These are phyloP conservation scores for Cynocephalus volans DNA, from an alignment of 2,113 vertebrate genomes.

Conservation along the genomic window DNA sequence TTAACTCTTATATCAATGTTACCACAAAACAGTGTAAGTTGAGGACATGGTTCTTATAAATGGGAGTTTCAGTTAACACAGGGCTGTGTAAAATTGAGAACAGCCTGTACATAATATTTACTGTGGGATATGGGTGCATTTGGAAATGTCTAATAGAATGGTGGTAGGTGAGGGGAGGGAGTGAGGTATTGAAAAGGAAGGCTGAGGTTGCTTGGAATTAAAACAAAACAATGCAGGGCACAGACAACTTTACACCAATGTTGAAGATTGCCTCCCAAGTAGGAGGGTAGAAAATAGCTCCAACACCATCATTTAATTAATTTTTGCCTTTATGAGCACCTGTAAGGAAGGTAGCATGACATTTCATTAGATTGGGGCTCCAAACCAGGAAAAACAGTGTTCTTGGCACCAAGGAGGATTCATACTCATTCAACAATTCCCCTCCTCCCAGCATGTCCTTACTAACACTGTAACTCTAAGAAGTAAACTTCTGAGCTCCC, in stretches of 20 bases:
- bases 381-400: background rate
- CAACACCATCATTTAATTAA: background rate
- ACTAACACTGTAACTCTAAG: background rate
- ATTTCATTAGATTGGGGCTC: background rate
- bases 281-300: background rate
- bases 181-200: constrained; percentile 7
- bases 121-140: background rate
- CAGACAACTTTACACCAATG: background rate
- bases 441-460: background rate
- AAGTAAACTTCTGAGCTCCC: background rate
- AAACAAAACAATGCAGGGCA: background rate
- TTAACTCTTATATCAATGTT: background rate
- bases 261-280: background rate
- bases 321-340: background rate
- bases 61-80: background rate
- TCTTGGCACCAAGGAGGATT: background rate
- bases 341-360: background rate
- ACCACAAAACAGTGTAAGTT: background rate
- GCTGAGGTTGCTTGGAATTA: background rate
- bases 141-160: background rate
- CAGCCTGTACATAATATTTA: background rate
- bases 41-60: background rate
- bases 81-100: background rate
- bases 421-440: background rate
- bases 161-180: background rate